Percentiles rank a stretch among this genome's conserved stretches.
Evolutionary conservation across 2,888 invertebrate genomes (phyloP).

Genomic region (Rhagium mordax): DNA sequence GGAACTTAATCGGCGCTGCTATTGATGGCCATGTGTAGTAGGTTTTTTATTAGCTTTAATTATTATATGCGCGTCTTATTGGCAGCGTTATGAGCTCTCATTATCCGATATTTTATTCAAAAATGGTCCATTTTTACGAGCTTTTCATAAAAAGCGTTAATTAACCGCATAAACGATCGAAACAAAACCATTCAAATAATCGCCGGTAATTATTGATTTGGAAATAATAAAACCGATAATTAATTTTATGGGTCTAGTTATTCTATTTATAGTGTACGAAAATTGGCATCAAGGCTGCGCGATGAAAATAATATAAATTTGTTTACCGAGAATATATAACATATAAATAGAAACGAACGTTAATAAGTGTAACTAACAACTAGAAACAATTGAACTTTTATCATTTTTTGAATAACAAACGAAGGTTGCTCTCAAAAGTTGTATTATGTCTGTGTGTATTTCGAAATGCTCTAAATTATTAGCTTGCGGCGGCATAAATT

Average conservation of each 20-base stretch:
- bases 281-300: conserved; percentile 21
- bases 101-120: no score
- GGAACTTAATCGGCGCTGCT: no score
- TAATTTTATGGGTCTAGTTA: conserved; percentile 22
- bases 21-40: no score
- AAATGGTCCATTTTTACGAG: no score
- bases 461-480: background rate
- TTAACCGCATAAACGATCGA: background rate
- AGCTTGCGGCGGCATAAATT: background rate
- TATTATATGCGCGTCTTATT: no score
- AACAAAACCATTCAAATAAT: background rate
- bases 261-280: conserved; percentile 24
- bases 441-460: background rate
- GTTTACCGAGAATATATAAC: background rate
- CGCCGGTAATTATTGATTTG: background rate
- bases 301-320: background rate
- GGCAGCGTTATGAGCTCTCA: no score
- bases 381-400: background rate
- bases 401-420: background rate
- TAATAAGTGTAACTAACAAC: background rate
- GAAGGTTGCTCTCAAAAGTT: background rate
- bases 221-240: conserved; percentile 14
- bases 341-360: background rate
- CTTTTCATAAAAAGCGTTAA: background rate
- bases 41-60: no score